Conservation (phyloP, 92 coral and sea anemone species). For the Meandrina meandrites region DNA sequence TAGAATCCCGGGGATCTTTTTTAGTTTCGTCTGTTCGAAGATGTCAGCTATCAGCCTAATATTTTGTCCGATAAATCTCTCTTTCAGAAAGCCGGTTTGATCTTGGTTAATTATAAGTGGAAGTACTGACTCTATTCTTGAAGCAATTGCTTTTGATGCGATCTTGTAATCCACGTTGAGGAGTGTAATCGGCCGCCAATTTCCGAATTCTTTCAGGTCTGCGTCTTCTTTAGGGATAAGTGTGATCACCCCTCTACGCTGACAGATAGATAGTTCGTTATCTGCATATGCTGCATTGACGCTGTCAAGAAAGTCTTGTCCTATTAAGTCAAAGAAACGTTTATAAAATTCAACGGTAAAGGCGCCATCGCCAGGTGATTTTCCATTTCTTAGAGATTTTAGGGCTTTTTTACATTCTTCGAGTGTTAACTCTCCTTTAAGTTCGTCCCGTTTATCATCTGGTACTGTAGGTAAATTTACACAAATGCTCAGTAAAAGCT, state of each 20-base stretch:
- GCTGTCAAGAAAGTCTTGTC: background rate
- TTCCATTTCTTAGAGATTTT: background rate
- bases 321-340: background rate
- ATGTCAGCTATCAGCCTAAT: background rate
- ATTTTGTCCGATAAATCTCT: background rate
- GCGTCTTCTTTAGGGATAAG: background rate
- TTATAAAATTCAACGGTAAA: background rate
- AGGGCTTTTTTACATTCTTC: background rate
- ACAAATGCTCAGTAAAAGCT: background rate
- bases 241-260: background rate
- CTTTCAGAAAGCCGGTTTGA: background rate
- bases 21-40: background rate
- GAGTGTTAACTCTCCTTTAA: background rate
- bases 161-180: no score
- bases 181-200: no score
- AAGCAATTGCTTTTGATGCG: no score
- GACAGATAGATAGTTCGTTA: background rate
- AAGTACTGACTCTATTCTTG: background rate
- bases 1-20: background rate
- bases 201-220: no score
- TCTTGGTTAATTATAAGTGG: background rate
- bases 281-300: background rate
- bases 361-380: constrained; percentile 6
- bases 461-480: background rate
- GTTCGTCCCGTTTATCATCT: background rate